Evolutionary conservation across 2,888 invertebrate species (phyloP).

Genomic region (Adelognathus sp.): DNA sequence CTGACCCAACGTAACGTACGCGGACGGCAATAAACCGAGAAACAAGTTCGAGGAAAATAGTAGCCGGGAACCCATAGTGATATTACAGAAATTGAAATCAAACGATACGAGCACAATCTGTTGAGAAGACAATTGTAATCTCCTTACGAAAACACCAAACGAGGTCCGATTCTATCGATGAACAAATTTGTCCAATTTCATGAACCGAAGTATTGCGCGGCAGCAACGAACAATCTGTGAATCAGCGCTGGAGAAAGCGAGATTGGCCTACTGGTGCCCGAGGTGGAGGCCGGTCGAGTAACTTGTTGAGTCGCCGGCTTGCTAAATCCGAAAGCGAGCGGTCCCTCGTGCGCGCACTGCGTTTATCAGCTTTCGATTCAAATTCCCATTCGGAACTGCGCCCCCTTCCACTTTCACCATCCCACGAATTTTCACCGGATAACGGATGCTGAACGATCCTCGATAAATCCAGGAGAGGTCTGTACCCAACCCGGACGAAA

Average conservation of each 20-base stretch:
- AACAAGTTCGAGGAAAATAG: too few relatives aligned
- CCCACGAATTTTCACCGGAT: not conserved
- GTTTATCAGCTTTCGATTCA: not conserved
- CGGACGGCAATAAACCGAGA: not conserved
- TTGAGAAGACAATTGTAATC: too few relatives aligned
- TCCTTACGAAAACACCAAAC: too few relatives aligned
- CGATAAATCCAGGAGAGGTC: not conserved
- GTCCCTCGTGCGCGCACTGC: slow-evolving; percentile 29
- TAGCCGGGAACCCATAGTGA: too few relatives aligned
- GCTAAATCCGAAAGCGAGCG: slow-evolving; percentile 25
- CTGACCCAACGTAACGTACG: not conserved
- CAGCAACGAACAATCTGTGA: not conserved
- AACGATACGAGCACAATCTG: too few relatives aligned
- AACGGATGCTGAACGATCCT: too few relatives aligned
- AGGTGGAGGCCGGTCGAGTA: slow-evolving; percentile 42
- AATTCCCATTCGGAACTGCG: not conserved
- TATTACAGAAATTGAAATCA: too few relatives aligned
- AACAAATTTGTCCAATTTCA: not conserved
- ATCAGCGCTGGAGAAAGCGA: not conserved
- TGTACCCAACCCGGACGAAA: too few relatives aligned
- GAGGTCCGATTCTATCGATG: not conserved
- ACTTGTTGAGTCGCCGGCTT: slow-evolving; percentile 59
- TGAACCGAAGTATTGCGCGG: not conserved
- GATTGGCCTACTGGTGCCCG: slow-evolving; percentile 10
- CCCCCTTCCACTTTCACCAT: not conserved